Evolutionary conservation across 2,797 vertebrate genomes (phyloP).

Genomic region (Sebastes miniatus): DNA sequence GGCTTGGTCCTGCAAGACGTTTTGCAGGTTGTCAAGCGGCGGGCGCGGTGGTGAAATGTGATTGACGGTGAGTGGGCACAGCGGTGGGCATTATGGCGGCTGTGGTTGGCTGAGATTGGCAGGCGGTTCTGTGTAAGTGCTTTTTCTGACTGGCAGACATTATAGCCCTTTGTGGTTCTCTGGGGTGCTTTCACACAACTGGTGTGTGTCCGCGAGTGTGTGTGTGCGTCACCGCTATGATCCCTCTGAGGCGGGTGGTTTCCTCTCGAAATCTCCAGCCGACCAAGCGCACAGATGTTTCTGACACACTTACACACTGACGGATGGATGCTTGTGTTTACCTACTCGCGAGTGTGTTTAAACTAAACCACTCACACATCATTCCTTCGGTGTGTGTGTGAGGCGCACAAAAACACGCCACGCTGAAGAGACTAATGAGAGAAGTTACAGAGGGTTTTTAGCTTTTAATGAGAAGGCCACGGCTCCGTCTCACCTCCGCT

Average conservation of each 20-base stretch:
- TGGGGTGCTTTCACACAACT: constrained; percentile 47
- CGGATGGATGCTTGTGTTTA: constrained; percentile 45
- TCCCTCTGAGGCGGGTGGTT: constrained; percentile 37
- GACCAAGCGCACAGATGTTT: constrained; percentile 31
- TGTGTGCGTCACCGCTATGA: constrained; percentile 1
- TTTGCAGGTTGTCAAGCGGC: constrained; percentile 64
- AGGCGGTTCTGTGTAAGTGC: constrained; percentile 57
- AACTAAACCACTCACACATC: constrained; percentile 34
- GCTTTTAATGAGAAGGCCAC: constrained; percentile 64
- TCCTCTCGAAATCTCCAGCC: constrained; percentile 26
- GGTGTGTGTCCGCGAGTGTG: constrained; percentile 9
- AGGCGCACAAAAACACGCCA: neutral
- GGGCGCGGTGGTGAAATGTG: constrained; percentile 47
- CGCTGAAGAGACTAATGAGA: constrained; percentile 45
- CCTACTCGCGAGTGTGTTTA: constrained; percentile 48
- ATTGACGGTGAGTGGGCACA: constrained; percentile 68
- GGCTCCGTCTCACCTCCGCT: constrained; percentile 42
- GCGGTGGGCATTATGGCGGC: constrained; percentile 51
- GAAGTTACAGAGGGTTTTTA: constrained; percentile 29
- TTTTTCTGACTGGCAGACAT: constrained; percentile 58
- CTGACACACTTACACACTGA: constrained; percentile 29
- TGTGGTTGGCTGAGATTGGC: constrained; percentile 65
- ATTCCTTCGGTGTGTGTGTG: neutral
- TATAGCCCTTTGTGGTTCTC: constrained; percentile 56
- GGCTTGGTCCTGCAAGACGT: constrained; percentile 30